A percentile compares a stretch with the other conserved stretches of the same genome.
phyloP scores from a whole-genome alignment of 2,888 invertebrate genomes.

The Phyllotreta cruciferae region DNA sequence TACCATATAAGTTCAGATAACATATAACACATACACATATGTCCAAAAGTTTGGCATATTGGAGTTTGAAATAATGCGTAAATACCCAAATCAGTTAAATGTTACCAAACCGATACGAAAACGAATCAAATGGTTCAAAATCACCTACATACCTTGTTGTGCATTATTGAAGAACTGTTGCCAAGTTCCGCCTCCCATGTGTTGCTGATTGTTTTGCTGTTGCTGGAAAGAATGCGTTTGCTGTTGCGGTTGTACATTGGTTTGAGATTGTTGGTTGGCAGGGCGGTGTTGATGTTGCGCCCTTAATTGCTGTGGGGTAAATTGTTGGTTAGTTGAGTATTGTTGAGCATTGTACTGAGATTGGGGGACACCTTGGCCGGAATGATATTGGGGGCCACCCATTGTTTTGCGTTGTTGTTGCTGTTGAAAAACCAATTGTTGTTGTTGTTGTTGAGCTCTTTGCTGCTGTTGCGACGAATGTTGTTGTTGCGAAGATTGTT shows the following conservation, averaged over 20 bases:
- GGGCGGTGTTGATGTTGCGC: conserved; percentile 56
- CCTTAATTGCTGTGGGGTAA: conserved; percentile 51
- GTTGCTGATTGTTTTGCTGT: conserved; percentile 34
- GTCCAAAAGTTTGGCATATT: too few species aligned
- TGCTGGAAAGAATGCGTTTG: conserved; percentile 39
- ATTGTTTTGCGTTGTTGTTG: conserved; percentile 29
- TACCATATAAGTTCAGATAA: too few species aligned
- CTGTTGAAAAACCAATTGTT: conserved; percentile 30
- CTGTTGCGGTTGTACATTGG: conserved; percentile 36
- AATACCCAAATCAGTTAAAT: too few species aligned
- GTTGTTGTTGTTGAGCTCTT: conserved; percentile 35
- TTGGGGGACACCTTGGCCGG: conserved; percentile 41
- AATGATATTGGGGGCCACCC: conserved; percentile 33
- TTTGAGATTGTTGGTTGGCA: conserved; percentile 46
- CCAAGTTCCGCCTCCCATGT: conserved; percentile 45
- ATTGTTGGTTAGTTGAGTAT: conserved; percentile 45
- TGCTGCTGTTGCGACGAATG: conserved; percentile 38
- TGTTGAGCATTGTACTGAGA: conserved; percentile 46
- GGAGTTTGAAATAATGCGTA: too few species aligned
- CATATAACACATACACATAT: too few species aligned
- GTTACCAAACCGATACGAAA: too few species aligned
- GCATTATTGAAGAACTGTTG: conserved; percentile 51
- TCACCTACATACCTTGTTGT: too few species aligned
- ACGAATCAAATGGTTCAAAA: too few species aligned
- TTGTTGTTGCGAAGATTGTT: conserved; percentile 51